Evolutionary conservation across 2,113 vertebrate genomes (phyloP), one percentile per base, ranked within the genome.

Genomic region (Rallus limicola): DNA sequence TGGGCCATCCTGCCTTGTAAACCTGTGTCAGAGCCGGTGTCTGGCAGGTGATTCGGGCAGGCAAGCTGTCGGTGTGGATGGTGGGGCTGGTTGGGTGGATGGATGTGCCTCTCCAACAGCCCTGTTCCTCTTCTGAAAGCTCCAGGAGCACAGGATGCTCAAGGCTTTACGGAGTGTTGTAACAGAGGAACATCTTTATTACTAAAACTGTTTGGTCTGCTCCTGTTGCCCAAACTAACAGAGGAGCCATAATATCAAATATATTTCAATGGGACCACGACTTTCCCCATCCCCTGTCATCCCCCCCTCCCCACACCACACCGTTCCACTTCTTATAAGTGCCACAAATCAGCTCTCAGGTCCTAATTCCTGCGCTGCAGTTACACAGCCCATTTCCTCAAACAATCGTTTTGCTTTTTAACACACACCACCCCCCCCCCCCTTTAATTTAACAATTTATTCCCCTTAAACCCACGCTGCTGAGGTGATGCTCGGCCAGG

Each of bases 381-480:
- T 93, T 85, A 70, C 21, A 59, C 88, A 85, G 76, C 38, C 95
- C 93, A 67, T 96, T 96, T 95, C 96, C 95, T 95, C 91, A 55
- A 67, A 63, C 93, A 70, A 10, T 67, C 68, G 12, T 90, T 92
- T 94, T 65, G 84, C 92, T 86, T 88, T 96, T 95, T 88, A 84
- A 94, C 34, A 42, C 36, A 36, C 36, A 36, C 36, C 36, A 36
- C 36, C 8, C 40, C 10, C 40, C 10, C 40, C 10, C 40, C 40
- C 62, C 92, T 58, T 83, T 81, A 53, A 81, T 75, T 86, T 58
- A 2, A 48, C 87, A 53, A 58, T 93, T 90, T 56, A 76, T 93
- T 90, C 82, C 84, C 70, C n/a, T 79, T 69, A 44, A 88, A 17
- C 56, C 82, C 34, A 0, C 7, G 63, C 62, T 74, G 3, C n/a